A percentile compares a stretch with the other conserved stretches of the same genome.
Evolutionary conservation across 2,113 vertebrate species (phyloP).

Genomic region (Myrmecobius fasciatus): DNA sequence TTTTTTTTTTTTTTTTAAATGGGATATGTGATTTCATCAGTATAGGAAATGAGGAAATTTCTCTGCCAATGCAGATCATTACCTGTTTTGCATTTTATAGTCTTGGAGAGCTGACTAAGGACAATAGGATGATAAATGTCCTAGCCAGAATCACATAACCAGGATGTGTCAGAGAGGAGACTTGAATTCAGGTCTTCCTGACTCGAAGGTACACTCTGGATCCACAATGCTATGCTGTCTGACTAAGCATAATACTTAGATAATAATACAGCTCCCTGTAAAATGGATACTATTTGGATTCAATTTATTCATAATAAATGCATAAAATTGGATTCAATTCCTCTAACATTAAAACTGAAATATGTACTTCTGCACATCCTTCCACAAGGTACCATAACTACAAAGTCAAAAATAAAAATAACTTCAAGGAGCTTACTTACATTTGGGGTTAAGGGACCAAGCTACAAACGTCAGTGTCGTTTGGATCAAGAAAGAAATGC

Average conservation of each 20-base stretch:
- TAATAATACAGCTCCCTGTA: not conserved
- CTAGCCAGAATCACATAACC: not conserved
- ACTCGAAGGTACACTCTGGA: not conserved
- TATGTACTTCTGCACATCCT: not conserved
- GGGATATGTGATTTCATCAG: not conserved
- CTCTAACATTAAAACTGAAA: not conserved
- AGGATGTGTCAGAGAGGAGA: not conserved
- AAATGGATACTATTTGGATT: not conserved
- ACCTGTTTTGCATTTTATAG: not conserved
- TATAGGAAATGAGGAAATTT: not conserved
- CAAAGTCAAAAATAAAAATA: not conserved
- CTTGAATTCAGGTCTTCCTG: not conserved
- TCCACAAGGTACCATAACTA: not conserved
- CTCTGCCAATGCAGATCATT: not conserved
- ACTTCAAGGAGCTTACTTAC: not conserved
- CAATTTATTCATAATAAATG: not conserved
- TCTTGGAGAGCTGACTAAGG: not conserved
- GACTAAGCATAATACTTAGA: not conserved
- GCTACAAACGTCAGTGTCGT: not conserved
- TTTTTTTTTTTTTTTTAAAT: not conserved
- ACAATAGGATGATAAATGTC: not conserved
- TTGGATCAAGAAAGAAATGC: not conserved
- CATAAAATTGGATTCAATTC: not conserved
- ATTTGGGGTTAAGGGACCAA: not conserved
- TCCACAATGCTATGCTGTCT: not conserved